Percentiles rank a stretch among this genome's conserved stretches.
These are phyloP conservation scores for Drosophila aldrichi DNA, from an alignment of 2,888 invertebrate genomes.

Conservation along the genomic window DNA sequence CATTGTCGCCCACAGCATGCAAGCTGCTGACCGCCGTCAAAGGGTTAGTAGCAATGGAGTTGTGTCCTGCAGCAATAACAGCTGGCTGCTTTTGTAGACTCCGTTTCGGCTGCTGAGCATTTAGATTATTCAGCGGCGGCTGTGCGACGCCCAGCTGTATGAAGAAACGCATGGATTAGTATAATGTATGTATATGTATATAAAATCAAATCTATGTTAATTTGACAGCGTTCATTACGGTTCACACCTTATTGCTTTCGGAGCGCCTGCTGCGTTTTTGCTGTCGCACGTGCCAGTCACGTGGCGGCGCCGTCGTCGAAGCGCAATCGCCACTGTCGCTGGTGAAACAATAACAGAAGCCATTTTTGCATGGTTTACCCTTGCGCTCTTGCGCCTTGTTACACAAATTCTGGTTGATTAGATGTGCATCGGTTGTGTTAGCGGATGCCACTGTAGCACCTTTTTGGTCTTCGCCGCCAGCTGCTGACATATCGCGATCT, in stretches of 20 bases:
- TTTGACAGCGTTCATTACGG: neutral
- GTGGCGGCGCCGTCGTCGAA: constrained; percentile 50
- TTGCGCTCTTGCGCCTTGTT: constrained; percentile 83
- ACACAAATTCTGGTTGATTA: constrained; percentile 82
- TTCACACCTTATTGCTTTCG: constrained; percentile 66
- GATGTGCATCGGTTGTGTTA: constrained; percentile 66
- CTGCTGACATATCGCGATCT: constrained; percentile 49
- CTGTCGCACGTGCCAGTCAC: constrained; percentile 67
- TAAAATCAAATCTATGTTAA: neutral
- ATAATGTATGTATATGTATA: neutral
- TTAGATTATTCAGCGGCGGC: constrained; percentile 46
- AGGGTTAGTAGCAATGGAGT: constrained; percentile 23
- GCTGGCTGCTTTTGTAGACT: constrained; percentile 43
- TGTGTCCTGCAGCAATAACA: neutral
- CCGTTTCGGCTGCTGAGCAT: constrained; percentile 22
- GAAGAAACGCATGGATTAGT: constrained; percentile 6
- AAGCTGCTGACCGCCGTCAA: constrained; percentile 74
- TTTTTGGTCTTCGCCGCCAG: constrained; percentile 20
- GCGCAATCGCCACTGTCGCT: constrained; percentile 84
- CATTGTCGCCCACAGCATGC: constrained; percentile 64
- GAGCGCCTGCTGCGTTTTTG: constrained; percentile 68
- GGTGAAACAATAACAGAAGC: constrained; percentile 85
- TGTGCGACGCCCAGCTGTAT: constrained; percentile 15
- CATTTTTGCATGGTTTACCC: constrained; percentile 84
- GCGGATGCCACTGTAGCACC: neutral